Base-by-base conservation (phyloP, 2,797 vertebrate genomes). In the Sarcophilus harrisii region DNA sequence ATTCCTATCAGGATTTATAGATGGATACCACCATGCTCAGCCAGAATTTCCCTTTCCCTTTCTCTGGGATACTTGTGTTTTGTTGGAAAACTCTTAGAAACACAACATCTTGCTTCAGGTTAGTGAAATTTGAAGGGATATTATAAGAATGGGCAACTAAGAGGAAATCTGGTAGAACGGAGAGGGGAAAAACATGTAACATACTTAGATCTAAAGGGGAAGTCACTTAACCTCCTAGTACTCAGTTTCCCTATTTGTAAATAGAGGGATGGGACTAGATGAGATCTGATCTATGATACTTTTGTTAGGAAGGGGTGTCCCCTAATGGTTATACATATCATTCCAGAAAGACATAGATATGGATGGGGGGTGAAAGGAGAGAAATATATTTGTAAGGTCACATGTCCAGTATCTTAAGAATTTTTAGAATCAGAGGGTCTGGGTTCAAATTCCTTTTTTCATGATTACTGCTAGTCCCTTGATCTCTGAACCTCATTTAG, bases 221-320 rank as follows among this genome's bases (percentile, higher is more conserved):
- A 38, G n/a, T 81, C 73, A 45, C 38, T 81, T 66, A 38, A 58
- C 32, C 14, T 59, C 4, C 32, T 73, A 58, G 27, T 5, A 30
- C 13, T 55, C 28, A 0, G 38, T 28, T 59, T 66, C 62, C 92
- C 13, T 57, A 90, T 38, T 49, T 90, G 38, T 24, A 57, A 92
- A 92, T 18, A 49, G 91, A 18, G 32, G 32, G 11, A 91, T 90
- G 93, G 94, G 66, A 81, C 3, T 38, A 81, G 28, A 45, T 1
- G 55, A 58, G 4, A 57, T 13, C 38, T 87, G 62, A n/a, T 73
- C 62, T 93, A 11, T 14, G 90, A 73, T 96, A 96, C 96, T 96
- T 94, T 95, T 96, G 90, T 5, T 60, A 49, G 28, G 29, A 38
- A 54, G 57, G 52, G 12, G 14, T 5, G 12, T 9, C 32, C 66